Evolutionary conservation across 2,888 invertebrate species (phyloP).

Genomic region (Ferdinandea cuprea): DNA sequence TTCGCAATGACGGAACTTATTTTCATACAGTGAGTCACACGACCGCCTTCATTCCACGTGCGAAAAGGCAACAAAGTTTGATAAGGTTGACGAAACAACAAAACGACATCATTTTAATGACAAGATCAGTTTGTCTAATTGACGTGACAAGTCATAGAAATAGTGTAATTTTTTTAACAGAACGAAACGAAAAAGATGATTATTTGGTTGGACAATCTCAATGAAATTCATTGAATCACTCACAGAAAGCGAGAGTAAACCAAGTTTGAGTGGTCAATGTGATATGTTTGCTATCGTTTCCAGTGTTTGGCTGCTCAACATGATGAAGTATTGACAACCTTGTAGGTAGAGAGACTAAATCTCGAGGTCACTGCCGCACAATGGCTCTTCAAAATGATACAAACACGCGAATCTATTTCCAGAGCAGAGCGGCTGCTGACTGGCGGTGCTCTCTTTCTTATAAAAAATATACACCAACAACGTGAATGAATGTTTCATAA

Average conservation of each 20-base stretch:
- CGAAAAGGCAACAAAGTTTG: neutral
- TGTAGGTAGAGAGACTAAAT: slow-evolving; percentile 29
- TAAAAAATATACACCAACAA: neutral
- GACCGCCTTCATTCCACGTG: slow-evolving; percentile 12
- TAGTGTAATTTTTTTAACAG: too few relatives aligned
- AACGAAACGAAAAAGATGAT: neutral
- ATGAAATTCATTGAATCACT: slow-evolving; percentile 21
- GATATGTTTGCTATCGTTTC: neutral
- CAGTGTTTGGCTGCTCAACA: neutral
- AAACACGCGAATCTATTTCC: slow-evolving; percentile 42
- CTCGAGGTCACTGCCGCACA: slow-evolving; percentile 52
- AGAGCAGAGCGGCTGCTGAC: slow-evolving; percentile 28
- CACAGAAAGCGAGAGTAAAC: neutral
- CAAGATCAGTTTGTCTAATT: too few relatives aligned
- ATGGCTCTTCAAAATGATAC: slow-evolving; percentile 29
- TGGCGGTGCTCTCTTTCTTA: neutral
- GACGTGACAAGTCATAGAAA: neutral
- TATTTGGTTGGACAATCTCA: neutral
- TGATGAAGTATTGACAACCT: slow-evolving; percentile 21
- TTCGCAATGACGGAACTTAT: neutral
- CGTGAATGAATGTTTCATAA: slow-evolving; percentile 1
- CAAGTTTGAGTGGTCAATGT: neutral
- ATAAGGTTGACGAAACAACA: neutral
- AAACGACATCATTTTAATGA: too few relatives aligned
- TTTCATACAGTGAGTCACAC: slow-evolving; percentile 3